Conservation (phyloP, 2,797 vertebrate genomes). For the Poliocrania exsul region DNA sequence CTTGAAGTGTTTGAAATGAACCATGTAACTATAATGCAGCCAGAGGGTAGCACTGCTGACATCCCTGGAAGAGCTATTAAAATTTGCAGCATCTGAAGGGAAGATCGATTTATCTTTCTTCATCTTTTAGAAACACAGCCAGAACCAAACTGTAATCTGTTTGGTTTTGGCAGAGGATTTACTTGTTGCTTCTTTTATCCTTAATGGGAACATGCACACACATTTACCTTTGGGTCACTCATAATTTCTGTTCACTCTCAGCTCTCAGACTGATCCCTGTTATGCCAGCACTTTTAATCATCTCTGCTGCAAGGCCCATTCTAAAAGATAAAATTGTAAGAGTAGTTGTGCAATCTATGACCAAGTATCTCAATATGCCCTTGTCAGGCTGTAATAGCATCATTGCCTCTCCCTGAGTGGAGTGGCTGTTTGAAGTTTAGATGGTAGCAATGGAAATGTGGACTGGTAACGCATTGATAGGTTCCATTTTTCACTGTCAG, state of each 20-base stretch:
- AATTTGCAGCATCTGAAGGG: not conserved
- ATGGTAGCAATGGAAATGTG: not conserved
- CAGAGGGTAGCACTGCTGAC: not conserved
- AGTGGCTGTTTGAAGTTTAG: not conserved
- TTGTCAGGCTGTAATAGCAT: slow-evolving; percentile 7
- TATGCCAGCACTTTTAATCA: not conserved
- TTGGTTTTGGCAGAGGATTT: not conserved
- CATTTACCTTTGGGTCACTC: not conserved
- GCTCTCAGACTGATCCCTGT: not conserved
- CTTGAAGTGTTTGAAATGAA: not conserved
- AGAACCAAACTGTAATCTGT: not conserved
- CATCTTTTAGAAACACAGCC: not conserved
- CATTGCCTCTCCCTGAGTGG: not conserved
- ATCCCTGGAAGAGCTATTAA: not conserved
- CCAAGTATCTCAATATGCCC: slow-evolving; percentile 12
- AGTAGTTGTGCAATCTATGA: not conserved
- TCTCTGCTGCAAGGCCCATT: not conserved
- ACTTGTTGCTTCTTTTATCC: slow-evolving; percentile 7
- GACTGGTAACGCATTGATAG: not conserved
- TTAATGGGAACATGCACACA: not conserved
- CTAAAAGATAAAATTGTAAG: not conserved
- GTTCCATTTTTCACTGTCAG: slow-evolving; percentile 62
- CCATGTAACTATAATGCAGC: not conserved
- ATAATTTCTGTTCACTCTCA: not conserved
- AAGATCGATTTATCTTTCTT: not conserved